Evolutionary conservation across 2,888 invertebrate species (phyloP), one percentile per base, ranked within the genome.

Genomic region (Spodoptera picta): DNA sequence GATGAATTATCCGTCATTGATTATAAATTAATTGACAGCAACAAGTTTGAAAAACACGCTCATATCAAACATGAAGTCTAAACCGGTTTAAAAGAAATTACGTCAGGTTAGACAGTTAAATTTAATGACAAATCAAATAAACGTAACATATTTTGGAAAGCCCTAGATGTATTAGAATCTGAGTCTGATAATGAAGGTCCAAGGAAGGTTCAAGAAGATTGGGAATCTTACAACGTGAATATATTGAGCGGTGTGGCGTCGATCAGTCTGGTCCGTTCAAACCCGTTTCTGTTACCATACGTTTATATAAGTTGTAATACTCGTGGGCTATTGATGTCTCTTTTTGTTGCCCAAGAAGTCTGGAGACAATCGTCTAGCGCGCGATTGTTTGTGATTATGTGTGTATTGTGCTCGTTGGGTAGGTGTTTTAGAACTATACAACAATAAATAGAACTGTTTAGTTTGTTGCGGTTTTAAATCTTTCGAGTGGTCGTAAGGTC

Each of bases 241-340:
- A 52, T 73, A 53, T 64, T 56, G 53, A 23, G 47, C 44, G 46
- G 49, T 50, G 50, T 65, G 80, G 80, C 80, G 80, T 64, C 80
- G 71, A 60, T 65, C 52, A 59, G 80, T 80, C 80, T 80, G 79
- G 73, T 57, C 31, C 50, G 61, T 27, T 64, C 60, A 80, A 80
- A 80, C 80, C 52, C 51, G 79, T 80, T 78, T 73, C 60, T 52
- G 50, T 46, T 62, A 75, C 77, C 73, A 77, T 67, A 60, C 63
- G 54, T 66, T 71, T 52, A 78, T 77, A 81, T 80, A 82, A 79
- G 82, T 78, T 75, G 77, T 73, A 81, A 71, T 75, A 81, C 76
- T 80, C 53, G 59, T 58, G 76, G 58, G 67, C 81, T 79, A 83
- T 86, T 84, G 84, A 84, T 81, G 82, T 86, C 79, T 79, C 82